Evolutionary conservation across 2,113 vertebrate genomes (phyloP), one percentile per base, ranked within the genome.

Genomic region (Gavia stellata): DNA sequence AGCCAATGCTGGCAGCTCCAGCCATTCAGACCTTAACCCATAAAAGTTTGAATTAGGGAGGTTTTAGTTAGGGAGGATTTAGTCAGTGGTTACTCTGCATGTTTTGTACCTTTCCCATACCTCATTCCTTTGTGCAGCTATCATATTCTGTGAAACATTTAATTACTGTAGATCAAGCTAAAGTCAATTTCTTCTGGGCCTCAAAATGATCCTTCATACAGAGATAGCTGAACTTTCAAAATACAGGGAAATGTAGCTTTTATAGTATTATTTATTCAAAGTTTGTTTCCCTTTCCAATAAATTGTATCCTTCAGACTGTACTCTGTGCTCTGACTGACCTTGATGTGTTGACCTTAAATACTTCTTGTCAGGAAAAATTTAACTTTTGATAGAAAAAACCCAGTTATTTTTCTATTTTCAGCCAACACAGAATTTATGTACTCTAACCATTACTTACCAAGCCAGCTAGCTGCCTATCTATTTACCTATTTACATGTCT

Each of bases 1-100:
- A 83, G 96, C 97, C 97, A 97, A 34, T 10, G 86, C 85, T 96
- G 95, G 94, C 94, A 95, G 96, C 72, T 94, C 63, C 71, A 95
- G 80, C 84, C 84, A 91, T 81, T 93, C 81, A 63, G 85, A 44
- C 81, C 84, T 97, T 96, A 96, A 96, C 90, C 90, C 95, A 78
- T 90, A 53, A 63, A 78, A 59, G 73, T 71, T 86, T 77, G 92
- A 86, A 88, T 70, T 66, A 86, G 47, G 59, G 72, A 93, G 66
- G 65, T 20, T 95, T 90, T 73, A 82, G 79, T 40, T 34, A 94
- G 77, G 78, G 63, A 14, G 13, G 47, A 36, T 91, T 89, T 47
- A 90, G 24, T 40, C 67, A 88, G 49, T 28, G 42, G 31, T 52
- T 74, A 58, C 44, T 71, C 61, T 18, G 33, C 34, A 58, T 80